Percentiles rank a stretch among this genome's conserved stretches.
These are phyloP conservation scores for Ophion ventricosus DNA, from an alignment of 2,888 invertebrate species.

Conservation along the genomic window DNA sequence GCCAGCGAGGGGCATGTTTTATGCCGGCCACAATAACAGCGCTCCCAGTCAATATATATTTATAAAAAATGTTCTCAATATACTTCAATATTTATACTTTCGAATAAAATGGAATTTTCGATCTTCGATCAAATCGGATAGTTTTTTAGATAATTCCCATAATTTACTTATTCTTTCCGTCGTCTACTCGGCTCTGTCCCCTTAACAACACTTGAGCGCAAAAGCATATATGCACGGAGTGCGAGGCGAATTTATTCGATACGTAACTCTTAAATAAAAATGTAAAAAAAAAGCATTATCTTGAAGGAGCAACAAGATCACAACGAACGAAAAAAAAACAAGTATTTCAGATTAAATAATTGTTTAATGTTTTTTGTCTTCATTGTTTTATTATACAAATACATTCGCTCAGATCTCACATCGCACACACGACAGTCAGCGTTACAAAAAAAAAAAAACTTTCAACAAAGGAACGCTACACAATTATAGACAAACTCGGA, in stretches of 20 bases:
- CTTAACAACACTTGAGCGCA: too few species aligned
- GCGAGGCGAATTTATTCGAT: neutral
- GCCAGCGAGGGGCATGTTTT: too few species aligned
- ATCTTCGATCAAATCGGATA: too few species aligned
- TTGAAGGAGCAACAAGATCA: neutral
- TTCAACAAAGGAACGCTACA: slow-evolving; percentile 33
- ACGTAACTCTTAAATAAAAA: neutral
- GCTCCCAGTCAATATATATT: too few species aligned
- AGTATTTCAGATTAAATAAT: slow-evolving; percentile 56
- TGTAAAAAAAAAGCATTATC: neutral
- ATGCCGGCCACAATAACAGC: too few species aligned
- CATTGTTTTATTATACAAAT: slow-evolving; percentile 75
- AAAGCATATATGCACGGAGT: neutral
- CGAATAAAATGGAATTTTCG: too few species aligned
- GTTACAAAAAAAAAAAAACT: slow-evolving; percentile 18
- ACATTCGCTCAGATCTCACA: slow-evolving; percentile 76
- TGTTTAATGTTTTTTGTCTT: slow-evolving; percentile 43
- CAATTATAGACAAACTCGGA: slow-evolving; percentile 14
- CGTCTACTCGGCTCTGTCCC: too few species aligned
- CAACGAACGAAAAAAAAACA: neutral
- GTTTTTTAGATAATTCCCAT: too few species aligned
- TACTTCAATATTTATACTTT: too few species aligned
- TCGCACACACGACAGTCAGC: slow-evolving; percentile 64
- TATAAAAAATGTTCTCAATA: too few species aligned
- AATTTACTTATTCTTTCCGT: too few species aligned